A percentile compares a stretch with the other conserved stretches of the same genome.
phyloP scores from a whole-genome alignment of 2,113 vertebrate genomes.

The Irena cyanogastra region DNA sequence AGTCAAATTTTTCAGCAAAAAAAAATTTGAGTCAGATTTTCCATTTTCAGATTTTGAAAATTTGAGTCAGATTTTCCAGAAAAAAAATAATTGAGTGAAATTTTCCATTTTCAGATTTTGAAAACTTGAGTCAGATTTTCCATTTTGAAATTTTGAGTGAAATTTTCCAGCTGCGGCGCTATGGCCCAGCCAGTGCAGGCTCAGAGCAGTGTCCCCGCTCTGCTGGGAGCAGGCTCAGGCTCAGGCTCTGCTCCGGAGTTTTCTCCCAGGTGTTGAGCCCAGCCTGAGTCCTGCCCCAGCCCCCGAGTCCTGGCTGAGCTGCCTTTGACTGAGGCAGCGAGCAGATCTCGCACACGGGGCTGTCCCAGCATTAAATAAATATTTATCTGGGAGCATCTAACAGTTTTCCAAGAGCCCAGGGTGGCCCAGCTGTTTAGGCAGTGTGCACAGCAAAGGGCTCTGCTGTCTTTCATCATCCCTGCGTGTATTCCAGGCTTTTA shows the following conservation, averaged over 20 bases:
- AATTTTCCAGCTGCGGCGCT: fast-evolving
- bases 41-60: no score
- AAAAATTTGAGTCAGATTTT: no score
- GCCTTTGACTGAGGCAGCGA: not conserved
- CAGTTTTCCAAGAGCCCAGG: not conserved
- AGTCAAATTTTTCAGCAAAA: not conserved
- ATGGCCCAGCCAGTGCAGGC: fast-evolving
- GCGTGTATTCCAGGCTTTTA: fast-evolving
- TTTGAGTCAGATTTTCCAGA: not conserved
- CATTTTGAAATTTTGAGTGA: no score
- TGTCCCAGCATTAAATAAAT: not conserved
- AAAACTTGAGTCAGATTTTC: no score
- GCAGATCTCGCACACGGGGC: not conserved
- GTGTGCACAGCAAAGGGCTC: not conserved
- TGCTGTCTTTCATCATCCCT: not conserved
- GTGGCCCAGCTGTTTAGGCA: slow-evolving; percentile 6
- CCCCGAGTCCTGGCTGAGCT: not conserved
- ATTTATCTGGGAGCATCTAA: slow-evolving; percentile 33
- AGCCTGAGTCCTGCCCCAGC: not conserved
- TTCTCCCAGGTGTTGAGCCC: not conserved
- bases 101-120: no score
- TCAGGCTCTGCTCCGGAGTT: not conserved
- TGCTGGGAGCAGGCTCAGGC: not conserved
- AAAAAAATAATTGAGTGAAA: no score
- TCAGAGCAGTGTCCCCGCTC: not conserved